Evolutionary conservation across 2,888 invertebrate species (phyloP), one percentile per base, ranked within the genome.

Genomic region (Papilio gigon): DNA sequence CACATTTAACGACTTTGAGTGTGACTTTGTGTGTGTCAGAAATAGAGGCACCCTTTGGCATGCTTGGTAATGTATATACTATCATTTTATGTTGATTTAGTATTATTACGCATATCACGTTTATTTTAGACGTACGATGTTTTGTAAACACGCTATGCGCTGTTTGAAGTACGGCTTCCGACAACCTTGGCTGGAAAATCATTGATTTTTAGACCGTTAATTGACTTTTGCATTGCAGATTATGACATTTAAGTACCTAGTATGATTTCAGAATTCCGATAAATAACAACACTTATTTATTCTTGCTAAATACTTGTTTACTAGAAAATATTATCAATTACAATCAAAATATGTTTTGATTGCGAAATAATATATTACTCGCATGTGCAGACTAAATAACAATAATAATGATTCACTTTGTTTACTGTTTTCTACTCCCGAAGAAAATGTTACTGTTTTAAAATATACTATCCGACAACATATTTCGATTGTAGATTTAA

Each of bases 371-470:
- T 27, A 1, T 42, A 1, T 61, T 12, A 30, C 44, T 42, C 11
- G n/a, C 1, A 44, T 8, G 3, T 17, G 47, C 20, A 4, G 14
- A 12, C n/a, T 3, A n/a, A 11, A 50, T 20, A 64, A 64, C 40
- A 44, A 58, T 63, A 64, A 64, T 53, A 44, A 58, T 63, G 44
- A 62, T 53, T 67, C 67, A 63, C 25, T 30, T 35, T 62, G 37
- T 44, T 47, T 61, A 44, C 50, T 37, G 37, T 47, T 65, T 35
- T 40, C 58, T 17, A n/a, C n/a, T 37, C 17, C 59, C 8, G 50
- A 50, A 27, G 53, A 33, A 65, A 11, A 25, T 56, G 20, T 2
- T 47, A 33, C 33, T 42, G 58, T 5, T 58, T 65, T 56, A 9
- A 58, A 62, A 53, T 1, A 56, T 62, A 22, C 11, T 35, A 14